Percentiles rank a stretch among this genome's conserved stretches.
phyloP scores from a whole-genome alignment of 1,140 invertebrate genomes.

The Panonychus citri region DNA sequence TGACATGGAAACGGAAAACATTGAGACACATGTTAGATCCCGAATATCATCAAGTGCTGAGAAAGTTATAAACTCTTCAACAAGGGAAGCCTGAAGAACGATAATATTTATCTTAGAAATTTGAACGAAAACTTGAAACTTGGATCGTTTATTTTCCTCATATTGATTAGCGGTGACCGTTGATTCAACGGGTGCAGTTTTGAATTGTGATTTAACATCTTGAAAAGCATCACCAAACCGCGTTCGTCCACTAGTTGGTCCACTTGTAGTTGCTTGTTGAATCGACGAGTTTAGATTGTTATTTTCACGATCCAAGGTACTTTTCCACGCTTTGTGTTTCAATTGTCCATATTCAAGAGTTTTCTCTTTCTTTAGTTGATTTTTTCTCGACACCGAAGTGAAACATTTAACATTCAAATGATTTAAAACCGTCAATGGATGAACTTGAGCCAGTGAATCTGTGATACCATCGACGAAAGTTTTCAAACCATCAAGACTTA shows the following conservation, averaged over 20 bases:
- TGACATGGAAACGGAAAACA: constrained; percentile 69
- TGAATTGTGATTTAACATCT: not conserved
- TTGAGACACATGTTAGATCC: constrained; percentile 78
- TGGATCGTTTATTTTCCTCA: constrained; percentile 55
- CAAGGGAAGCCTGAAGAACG: constrained; percentile 72
- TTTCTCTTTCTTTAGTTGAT: constrained; percentile 64
- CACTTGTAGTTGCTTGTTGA: not conserved
- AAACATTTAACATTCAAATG: constrained; percentile 65
- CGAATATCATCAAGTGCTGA: constrained; percentile 76
- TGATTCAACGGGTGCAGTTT: not conserved
- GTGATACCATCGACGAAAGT: constrained; percentile 66
- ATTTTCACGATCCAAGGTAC: constrained; percentile 5
- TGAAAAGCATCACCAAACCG: not conserved
- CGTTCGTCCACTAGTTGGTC: not conserved
- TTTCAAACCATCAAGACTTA: constrained; percentile 68
- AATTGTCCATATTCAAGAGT: constrained; percentile 37
- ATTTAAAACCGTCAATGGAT: constrained; percentile 70
- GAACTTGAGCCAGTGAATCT: constrained; percentile 54
- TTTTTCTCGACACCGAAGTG: constrained; percentile 53
- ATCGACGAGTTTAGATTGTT: not conserved
- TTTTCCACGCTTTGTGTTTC: constrained; percentile 15
- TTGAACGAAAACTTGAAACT: constrained; percentile 52
- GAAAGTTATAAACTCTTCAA: constrained; percentile 84
- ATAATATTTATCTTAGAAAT: constrained; percentile 71
- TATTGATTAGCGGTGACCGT: constrained; percentile 29